Evolutionary conservation across 2,113 vertebrate species (phyloP).

Genomic region (Argyrosomus japonicus): DNA sequence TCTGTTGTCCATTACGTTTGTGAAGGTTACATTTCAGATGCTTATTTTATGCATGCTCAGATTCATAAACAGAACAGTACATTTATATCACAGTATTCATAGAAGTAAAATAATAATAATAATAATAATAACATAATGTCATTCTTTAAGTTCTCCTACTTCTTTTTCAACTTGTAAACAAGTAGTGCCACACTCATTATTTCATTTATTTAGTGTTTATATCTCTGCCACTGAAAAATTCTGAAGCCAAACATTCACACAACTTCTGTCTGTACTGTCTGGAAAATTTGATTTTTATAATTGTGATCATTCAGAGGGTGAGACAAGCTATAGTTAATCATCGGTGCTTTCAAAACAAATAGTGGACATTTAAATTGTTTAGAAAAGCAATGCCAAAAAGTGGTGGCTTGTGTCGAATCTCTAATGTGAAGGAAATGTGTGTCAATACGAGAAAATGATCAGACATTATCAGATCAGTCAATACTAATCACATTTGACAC

Average conservation of each 20-base stretch:
- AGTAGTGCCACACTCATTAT: background rate
- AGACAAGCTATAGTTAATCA: background rate
- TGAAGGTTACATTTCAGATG: background rate
- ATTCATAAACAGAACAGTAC: background rate
- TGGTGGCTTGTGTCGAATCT: background rate
- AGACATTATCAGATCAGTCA: background rate
- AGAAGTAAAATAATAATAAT: background rate
- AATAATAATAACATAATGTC: background rate
- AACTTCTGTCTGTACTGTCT: too few species aligned
- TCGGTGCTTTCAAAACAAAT: too few species aligned
- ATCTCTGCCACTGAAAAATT: background rate
- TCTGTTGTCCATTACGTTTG: background rate
- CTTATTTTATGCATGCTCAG: too few species aligned
- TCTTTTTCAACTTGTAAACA: background rate
- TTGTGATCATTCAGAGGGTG: background rate
- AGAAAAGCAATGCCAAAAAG: background rate
- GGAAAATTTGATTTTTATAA: background rate
- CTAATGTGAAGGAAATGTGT: background rate
- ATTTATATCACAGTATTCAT: background rate
- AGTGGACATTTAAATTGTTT: background rate
- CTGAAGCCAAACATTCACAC: background rate
- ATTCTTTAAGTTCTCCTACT: background rate
- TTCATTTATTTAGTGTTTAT: background rate
- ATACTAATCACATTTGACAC: background rate
- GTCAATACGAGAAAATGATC: background rate